Base-by-base conservation (phyloP, 2,888 invertebrate genomes). In the Drosophila anomalipes region DNA sequence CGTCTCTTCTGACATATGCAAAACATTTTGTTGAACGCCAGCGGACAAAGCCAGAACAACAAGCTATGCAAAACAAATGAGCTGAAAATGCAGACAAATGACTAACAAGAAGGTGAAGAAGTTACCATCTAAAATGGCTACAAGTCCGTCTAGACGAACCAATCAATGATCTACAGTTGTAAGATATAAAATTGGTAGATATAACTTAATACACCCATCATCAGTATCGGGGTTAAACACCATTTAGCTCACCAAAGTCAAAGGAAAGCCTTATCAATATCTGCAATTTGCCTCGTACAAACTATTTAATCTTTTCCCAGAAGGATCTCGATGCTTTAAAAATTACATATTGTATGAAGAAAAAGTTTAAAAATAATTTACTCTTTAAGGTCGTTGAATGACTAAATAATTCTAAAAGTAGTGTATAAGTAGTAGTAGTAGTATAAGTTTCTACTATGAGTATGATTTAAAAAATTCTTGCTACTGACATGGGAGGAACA, bases 1-100 rank as follows among this genome's bases (percentile, higher is more conserved):
- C 64, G 63, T 60, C 76, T 67, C 82, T 70, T 76, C 86, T 79
- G 83, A 88, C 82, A 88, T 86, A 86, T 86, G 86, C 86, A 86
- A 86, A 86, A 88, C 88, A 85, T 82, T 78, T 87, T 85, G 87
- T 86, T 78, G 62, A 63, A 70, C 72, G 72, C 75, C 68, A 41
- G 26, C 71, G 58, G 60, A 79, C 77, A 77, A 60, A 63, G 63
- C 70, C 52, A 60, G 57, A 65, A 59, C 75, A 65, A 59, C 75
- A 64, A 37, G 52, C 41, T 49, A 70, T 61, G 71, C 78, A 74
- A 82, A 82, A 72, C 41, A 81, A 87, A 87, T 85, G 82, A 81
- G 69, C 75, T 75, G 82, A 74, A 78, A 79, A 79, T 73, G 44
- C 82, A 84, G 84, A 85, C 88, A 85, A 85, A 85, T 85, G 79